Percentiles rank a stretch among this genome's conserved stretches.
Evolutionary conservation across 2,888 invertebrate genomes (phyloP).

Genomic region (Ectemnius cavifrons): DNA sequence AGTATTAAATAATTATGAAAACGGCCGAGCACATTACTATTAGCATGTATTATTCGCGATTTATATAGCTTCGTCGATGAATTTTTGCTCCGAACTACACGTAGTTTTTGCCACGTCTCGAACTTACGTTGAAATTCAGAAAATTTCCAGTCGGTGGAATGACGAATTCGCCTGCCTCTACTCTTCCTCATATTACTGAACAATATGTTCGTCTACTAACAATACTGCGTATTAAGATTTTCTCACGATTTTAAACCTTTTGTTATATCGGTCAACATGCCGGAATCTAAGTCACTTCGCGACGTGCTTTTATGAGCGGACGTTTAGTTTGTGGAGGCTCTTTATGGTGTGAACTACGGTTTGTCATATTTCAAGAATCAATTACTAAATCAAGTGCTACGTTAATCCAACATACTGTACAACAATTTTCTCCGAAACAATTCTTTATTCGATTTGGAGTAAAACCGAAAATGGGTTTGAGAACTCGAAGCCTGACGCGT

Average conservation of each 20-base stretch:
- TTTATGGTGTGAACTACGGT: too few relatives aligned
- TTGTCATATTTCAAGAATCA: background rate
- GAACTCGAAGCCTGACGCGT: too few relatives aligned
- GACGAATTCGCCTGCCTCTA: background rate
- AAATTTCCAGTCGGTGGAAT: background rate
- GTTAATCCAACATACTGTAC: background rate
- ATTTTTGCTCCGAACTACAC: conserved; percentile 1
- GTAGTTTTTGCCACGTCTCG: conserved; percentile 44
- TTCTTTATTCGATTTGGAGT: too few relatives aligned
- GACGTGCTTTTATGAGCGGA: too few relatives aligned
- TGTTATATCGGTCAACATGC: too few relatives aligned
- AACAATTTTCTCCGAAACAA: conserved; percentile 21
- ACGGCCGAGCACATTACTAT: background rate
- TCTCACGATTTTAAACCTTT: too few relatives aligned
- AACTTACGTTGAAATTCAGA: conserved; percentile 14
- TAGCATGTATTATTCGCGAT: background rate
- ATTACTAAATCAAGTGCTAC: too few relatives aligned
- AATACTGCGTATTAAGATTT: too few relatives aligned
- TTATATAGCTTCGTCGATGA: background rate
- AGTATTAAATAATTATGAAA: conserved; percentile 6
- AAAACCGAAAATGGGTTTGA: background rate
- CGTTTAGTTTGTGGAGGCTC: too few relatives aligned
- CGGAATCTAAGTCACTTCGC: too few relatives aligned
- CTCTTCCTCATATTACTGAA: background rate
- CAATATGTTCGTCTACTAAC: too few relatives aligned